These are phyloP conservation scores for Acleris laterana DNA, from an alignment of 2,888 invertebrate species.

Conservation along the genomic window DNA sequence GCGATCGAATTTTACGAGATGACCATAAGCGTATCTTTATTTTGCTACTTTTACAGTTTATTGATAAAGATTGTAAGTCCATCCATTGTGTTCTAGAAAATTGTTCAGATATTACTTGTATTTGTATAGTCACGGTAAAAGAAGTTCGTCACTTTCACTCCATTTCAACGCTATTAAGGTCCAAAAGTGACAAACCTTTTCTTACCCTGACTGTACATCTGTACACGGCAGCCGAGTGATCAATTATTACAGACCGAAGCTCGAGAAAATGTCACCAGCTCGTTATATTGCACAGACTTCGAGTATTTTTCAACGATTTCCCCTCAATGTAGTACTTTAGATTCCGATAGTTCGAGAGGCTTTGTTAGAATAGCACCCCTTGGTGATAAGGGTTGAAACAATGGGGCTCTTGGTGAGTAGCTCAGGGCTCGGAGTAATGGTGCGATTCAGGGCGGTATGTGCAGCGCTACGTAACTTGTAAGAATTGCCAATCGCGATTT, in stretches of 20 bases:
- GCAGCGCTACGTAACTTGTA: background rate
- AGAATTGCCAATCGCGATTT: no score
- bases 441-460: constrained; percentile 1
- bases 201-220: no score
- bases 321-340: constrained; percentile 39
- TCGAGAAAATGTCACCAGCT: background rate
- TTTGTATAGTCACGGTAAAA: no score
- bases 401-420: constrained; percentile 37
- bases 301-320: constrained; percentile 41
- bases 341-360: constrained; percentile 45
- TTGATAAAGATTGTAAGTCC: no score
- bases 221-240: no score
- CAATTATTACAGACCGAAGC: no score
- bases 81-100: no score
- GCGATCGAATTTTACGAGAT: constrained; percentile 66
- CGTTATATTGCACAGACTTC: constrained; percentile 38
- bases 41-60: no score
- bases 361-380: constrained; percentile 40
- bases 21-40: constrained; percentile 51
- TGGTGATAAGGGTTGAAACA: constrained; percentile 49
- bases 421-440: constrained; percentile 37
- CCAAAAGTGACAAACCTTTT: no score
- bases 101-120: no score
- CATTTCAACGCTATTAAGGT: no score
- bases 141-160: no score